phyloP scores from a whole-genome alignment of 2,113 vertebrate species.

The Heptranchias perlo region DNA sequence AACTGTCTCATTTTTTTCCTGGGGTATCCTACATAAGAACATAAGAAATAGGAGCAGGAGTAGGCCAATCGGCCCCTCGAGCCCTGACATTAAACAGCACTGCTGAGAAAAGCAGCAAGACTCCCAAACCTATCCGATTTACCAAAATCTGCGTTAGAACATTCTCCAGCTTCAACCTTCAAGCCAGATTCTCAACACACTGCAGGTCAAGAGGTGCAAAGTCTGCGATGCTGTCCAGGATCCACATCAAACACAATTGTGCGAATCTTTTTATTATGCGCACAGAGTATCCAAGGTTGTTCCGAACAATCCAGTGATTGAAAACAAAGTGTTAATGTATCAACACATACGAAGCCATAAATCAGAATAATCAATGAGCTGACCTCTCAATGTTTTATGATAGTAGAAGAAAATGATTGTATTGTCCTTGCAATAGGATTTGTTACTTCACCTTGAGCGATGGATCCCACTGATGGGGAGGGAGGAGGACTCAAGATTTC shows the following conservation, averaged over 20 bases:
- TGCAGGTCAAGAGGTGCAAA: neutral
- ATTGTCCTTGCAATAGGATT: too few relatives aligned
- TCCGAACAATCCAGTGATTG: neutral
- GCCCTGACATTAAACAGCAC: neutral
- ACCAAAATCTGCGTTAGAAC: neutral
- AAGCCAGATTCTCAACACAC: neutral
- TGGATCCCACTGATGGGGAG: neutral
- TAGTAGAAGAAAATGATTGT: neutral
- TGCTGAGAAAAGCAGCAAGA: neutral
- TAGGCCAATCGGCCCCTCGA: too few relatives aligned
- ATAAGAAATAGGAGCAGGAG: too few relatives aligned
- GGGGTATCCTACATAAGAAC: too few relatives aligned
- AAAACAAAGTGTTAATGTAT: neutral
- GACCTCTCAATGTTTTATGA: neutral
- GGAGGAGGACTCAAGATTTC: neutral
- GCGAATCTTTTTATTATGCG: neutral
- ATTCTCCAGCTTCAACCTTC: neutral
- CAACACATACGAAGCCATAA: neutral
- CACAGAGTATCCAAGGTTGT: neutral
- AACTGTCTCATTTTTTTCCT: neutral
- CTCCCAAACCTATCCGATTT: neutral
- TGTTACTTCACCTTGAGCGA: neutral
- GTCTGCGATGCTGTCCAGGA: neutral
- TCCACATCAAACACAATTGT: neutral
- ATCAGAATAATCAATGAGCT: neutral